Conservation (phyloP, 2,888 invertebrate species). For the Tanypteryx hageni region DNA sequence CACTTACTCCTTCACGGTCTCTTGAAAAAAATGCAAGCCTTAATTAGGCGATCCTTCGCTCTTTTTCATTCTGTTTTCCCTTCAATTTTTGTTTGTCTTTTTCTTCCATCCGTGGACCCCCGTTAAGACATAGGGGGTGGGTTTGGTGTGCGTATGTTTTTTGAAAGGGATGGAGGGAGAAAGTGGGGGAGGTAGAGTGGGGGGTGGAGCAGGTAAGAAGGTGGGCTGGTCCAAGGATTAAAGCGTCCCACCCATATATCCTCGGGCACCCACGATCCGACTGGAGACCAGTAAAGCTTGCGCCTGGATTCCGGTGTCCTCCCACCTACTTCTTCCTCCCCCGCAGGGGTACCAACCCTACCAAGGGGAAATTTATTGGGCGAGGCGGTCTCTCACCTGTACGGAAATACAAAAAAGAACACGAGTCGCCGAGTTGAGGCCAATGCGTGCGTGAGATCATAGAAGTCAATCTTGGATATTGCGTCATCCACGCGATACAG, state of each 20-base stretch:
- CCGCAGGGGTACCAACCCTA: neutral
- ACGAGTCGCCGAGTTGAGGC: no score
- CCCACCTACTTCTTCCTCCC: neutral
- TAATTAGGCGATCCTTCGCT: neutral
- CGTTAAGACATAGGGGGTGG: conserved; percentile 62
- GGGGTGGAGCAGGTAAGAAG: conserved; percentile 67
- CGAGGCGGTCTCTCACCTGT: no score
- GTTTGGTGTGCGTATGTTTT: conserved; percentile 44
- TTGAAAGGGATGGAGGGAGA: neutral
- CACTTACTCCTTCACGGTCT: neutral
- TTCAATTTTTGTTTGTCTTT: neutral
- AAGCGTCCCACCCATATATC: conserved; percentile 18
- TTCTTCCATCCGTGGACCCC: neutral
- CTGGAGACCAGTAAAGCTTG: conserved; percentile 20
- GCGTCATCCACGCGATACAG: no score
- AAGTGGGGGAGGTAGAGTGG: conserved; percentile 70
- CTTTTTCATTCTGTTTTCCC: no score
- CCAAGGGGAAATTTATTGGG: no score
- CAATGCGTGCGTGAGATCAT: no score
- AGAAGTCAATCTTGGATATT: no score
- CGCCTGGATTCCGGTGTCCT: conserved; percentile 12
- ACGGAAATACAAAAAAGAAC: no score
- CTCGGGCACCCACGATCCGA: conserved; percentile 36
- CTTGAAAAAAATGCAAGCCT: neutral
- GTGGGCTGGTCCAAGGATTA: conserved; percentile 59